These are phyloP conservation scores for Heteractis magnifica DNA, from an alignment of 92 coral and sea anemone genomes.

Conservation along the genomic window DNA sequence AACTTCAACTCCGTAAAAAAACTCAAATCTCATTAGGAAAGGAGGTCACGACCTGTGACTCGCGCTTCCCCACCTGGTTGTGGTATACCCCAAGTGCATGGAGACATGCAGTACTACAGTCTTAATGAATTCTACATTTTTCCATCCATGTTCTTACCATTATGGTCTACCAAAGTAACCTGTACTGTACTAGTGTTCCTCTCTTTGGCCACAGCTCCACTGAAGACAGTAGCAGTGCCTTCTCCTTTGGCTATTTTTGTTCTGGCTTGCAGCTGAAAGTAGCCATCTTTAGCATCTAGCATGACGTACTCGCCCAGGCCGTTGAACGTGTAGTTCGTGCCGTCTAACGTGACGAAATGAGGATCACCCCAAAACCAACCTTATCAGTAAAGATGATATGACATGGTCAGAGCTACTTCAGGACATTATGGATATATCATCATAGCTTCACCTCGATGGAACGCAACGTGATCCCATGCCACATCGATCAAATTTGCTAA, in stretches of 20 bases:
- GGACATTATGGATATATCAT: no score
- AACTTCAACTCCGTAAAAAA: no score
- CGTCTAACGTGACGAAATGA: slow-evolving; percentile 58
- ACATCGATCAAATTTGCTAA: no score
- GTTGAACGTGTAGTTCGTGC: slow-evolving; percentile 57
- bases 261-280: slow-evolving; percentile 60
- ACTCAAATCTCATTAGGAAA: no score
- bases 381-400: background rate
- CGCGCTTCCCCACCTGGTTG: no score
- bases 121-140: no score
- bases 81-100: no score
- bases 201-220: slow-evolving; percentile 64
- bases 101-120: no score
- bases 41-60: no score
- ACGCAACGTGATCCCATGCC: no score
- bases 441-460: no score
- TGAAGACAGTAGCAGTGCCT: slow-evolving; percentile 47
- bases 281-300: slow-evolving; percentile 50
- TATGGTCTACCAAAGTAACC: slow-evolving; percentile 33
- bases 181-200: slow-evolving; percentile 47
- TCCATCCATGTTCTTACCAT: slow-evolving; percentile 24
- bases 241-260: slow-evolving; percentile 45
- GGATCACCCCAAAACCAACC: slow-evolving; percentile 74
- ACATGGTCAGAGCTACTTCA: no score
- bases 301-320: slow-evolving; percentile 41